Evolutionary conservation across 2,797 vertebrate species (phyloP), one percentile per base, ranked within the genome.

Genomic region (Sylvia borin): DNA sequence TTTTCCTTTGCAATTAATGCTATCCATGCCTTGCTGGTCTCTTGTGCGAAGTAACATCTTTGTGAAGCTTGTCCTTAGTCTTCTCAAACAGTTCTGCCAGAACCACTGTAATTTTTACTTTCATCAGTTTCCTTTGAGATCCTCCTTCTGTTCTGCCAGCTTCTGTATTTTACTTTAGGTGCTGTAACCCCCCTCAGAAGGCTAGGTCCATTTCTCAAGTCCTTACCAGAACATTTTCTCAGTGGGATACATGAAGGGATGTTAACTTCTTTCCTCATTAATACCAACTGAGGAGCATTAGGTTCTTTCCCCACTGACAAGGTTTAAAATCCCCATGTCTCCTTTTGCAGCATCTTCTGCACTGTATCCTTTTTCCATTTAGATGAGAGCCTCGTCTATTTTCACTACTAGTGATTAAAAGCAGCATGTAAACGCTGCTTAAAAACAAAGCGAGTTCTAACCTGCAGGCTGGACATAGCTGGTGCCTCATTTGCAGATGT

Each of bases 41-140:
- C 57, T 58, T 65, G 29, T 1, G 11, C 0, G 0, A 7, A 32
- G 10, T 48, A 55, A 43, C 29, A 14, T 45, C 36, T 75, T 61
- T 62, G 40, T 83, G 60, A 13, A 10, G 45, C 77, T 92, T 38
- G 45, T 43, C 34, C 51, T 27, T 17, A 4, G 7, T 42, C 17
- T 61, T 86, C 12, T 77, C 14, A 65, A 88, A 62, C 15, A 50
- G 32, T 21, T 16, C 10, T 77, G 36, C 4, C 26, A 71, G 76
- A 77, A 16, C 12, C 19, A 16, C 50, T 65, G 19, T 29, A 19
- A 5, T 7, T 75, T 71, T 64, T 60, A 68, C 13, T 7, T 71
- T 78, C 7, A 25, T 74, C 5, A 2, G 6, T 82, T 88, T 51
- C 10, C 26, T 48, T 25, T 53, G n/a, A 57, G 32, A 25, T 55